Base-by-base conservation (phyloP, 2,888 invertebrate species). In the Epirrita christyi region DNA sequence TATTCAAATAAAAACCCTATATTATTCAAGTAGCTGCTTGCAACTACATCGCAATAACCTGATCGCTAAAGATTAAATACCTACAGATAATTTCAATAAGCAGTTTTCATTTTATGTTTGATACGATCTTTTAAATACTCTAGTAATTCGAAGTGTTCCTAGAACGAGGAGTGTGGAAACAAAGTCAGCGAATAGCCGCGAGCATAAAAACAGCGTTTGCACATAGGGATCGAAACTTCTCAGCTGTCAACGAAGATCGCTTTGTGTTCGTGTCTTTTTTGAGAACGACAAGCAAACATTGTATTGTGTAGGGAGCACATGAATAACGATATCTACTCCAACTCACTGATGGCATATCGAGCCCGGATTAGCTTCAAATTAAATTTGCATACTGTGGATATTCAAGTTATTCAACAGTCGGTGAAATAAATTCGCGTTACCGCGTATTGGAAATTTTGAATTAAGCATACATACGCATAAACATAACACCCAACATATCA, bases 221-320 rank as follows among this genome's bases (percentile, higher is more conserved):
- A 65, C 53, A 45, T 46, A 40, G 47, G 36, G 59, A 52, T 43
- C 32, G 55, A 59, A 54, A 62, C 64, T 64, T 64, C 73, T 83
- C 87, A 87, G 88, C 88, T 88, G 89, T 85, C 87, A 83, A 75
- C 78, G 70, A 63, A 73, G 68, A 67, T 70, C 71, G 75, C 83
- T 82, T 83, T 83, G 83, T 86, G 72, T 60, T 56, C 55, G 45
- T 70, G 72, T 78, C 75, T 78, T 78, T 80, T 79, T 78, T 81
- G 76, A 76, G 81, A 83, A 75, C 80, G 85, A 89, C 88, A 87
- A 88, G 86, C 85, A 89, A 91, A 90, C 88, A 90, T 71, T 64
- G 76, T 73, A 85, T 88, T 90, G 88, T 87, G 71, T 71, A 67
- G 72, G 67, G 70, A 72, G 72, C 77, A 74, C 81, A 88, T 90